These are phyloP conservation scores for Smithornis capensis DNA, from an alignment of 2,113 vertebrate species.

Conservation along the genomic window DNA sequence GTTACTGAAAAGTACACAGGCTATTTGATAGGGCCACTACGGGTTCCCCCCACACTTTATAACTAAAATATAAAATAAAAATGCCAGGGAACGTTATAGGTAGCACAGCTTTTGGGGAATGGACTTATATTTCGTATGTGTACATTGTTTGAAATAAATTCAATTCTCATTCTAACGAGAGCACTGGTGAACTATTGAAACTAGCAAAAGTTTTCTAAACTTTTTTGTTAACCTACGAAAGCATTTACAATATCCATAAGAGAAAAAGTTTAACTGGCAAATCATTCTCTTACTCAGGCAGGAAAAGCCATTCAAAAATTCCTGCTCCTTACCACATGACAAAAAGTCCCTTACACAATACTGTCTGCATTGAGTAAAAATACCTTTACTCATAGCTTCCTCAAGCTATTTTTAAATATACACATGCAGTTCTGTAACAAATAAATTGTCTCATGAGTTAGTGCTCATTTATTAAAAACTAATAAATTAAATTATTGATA, in stretches of 20 bases:
- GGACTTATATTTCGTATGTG: not conserved
- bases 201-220: not conserved
- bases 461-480: not conserved
- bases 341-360: slow-evolving; percentile 11
- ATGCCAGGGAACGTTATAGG: not conserved
- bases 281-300: not conserved
- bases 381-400: slow-evolving; percentile 47
- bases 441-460: not conserved
- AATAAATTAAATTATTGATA: not conserved
- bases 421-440: not conserved
- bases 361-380: slow-evolving; percentile 25
- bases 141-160: not conserved
- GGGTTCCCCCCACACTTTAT: fast-evolving
- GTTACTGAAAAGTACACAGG: not conserved
- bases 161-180: not conserved
- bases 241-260: not conserved
- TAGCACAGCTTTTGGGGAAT: not conserved
- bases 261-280: not conserved
- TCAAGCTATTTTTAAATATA: slow-evolving; percentile 45
- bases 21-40: not conserved
- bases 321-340: slow-evolving; percentile 3
- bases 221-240: not conserved
- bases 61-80: not conserved
- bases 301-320: slow-evolving; percentile 16
- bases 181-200: not conserved